Evolutionary conservation across 2,797 vertebrate species (phyloP).

Genomic region (Glyptemys insculpta): DNA sequence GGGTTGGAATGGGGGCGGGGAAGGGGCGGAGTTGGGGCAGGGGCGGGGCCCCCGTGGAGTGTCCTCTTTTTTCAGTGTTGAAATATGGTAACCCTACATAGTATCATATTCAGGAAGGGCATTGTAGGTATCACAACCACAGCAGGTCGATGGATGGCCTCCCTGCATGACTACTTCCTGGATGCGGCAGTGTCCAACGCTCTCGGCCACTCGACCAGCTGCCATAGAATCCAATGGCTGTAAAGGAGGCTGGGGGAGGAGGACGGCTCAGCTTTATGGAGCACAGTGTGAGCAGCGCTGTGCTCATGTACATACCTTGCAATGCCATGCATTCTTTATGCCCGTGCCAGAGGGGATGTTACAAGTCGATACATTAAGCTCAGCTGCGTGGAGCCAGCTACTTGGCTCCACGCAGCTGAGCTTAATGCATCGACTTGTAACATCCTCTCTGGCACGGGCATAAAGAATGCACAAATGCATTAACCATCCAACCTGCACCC

Average conservation of each 20-base stretch:
- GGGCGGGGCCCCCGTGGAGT: no score
- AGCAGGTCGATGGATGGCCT: not conserved
- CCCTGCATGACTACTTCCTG: not conserved
- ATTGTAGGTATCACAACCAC: not conserved
- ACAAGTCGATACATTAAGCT: no score
- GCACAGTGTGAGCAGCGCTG: not conserved
- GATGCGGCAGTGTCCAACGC: rapidly evolving
- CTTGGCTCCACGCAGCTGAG: not conserved
- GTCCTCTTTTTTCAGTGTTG: no score
- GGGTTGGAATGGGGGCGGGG: no score
- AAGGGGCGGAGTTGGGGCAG: no score
- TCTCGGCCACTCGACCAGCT: not conserved
- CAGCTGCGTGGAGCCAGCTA: not conserved
- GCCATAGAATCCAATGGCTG: not conserved
- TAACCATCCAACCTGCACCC: not conserved
- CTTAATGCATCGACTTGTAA: not conserved
- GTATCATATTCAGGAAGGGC: not conserved
- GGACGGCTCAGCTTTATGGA: not conserved
- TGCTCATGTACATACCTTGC: no score
- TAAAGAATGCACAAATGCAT: not conserved
- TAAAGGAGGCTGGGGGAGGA: not conserved
- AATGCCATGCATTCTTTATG: no score
- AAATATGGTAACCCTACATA: no score
- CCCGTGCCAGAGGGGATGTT: no score
- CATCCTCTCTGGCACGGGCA: not conserved